A percentile compares a stretch with the other conserved stretches of the same genome.
These are phyloP conservation scores for Drosophila tropicalis DNA, from an alignment of 1,140 invertebrate genomes.

Conservation along the genomic window DNA sequence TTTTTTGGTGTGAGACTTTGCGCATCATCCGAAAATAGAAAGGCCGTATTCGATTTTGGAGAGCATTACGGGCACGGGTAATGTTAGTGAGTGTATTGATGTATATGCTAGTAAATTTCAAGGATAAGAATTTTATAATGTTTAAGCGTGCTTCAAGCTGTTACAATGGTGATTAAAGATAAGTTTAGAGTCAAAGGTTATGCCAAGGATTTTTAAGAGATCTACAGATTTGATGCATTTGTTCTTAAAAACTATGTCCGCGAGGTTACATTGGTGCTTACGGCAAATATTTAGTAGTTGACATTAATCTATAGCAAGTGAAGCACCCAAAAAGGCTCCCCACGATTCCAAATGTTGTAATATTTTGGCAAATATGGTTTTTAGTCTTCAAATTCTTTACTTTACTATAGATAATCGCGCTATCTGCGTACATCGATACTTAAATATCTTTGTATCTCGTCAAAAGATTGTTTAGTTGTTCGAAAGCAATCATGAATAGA, in stretches of 20 bases:
- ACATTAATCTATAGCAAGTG: constrained; percentile 22
- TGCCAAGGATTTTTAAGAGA: not conserved
- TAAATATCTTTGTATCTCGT: constrained; percentile 23
- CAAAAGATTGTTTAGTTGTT: constrained; percentile 30
- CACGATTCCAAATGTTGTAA: constrained; percentile 13
- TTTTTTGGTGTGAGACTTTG: constrained; percentile 8
- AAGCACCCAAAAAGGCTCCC: constrained; percentile 18
- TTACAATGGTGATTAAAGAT: constrained; percentile 13
- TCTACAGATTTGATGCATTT: constrained; percentile 7
- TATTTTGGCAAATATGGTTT: constrained; percentile 6
- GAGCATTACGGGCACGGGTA: not conserved
- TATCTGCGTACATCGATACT: constrained; percentile 29
- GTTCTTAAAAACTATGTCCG: constrained; percentile 18
- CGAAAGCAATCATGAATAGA: constrained; percentile 38
- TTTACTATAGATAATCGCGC: constrained; percentile 32
- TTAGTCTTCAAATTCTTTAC: constrained; percentile 16
- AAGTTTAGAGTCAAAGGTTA: constrained; percentile 10
- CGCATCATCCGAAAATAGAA: not conserved
- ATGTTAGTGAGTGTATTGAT: not conserved
- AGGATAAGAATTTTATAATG: constrained; percentile 20
- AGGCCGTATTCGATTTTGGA: not conserved
- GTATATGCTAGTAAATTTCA: not conserved
- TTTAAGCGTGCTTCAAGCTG: constrained; percentile 15
- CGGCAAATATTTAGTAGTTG: constrained; percentile 11
- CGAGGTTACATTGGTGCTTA: not conserved